A percentile compares a stretch with the other conserved stretches of the same genome.
phyloP scores from a whole-genome alignment of 2,113 vertebrate genomes.

The Muscicapa adusta region DNA sequence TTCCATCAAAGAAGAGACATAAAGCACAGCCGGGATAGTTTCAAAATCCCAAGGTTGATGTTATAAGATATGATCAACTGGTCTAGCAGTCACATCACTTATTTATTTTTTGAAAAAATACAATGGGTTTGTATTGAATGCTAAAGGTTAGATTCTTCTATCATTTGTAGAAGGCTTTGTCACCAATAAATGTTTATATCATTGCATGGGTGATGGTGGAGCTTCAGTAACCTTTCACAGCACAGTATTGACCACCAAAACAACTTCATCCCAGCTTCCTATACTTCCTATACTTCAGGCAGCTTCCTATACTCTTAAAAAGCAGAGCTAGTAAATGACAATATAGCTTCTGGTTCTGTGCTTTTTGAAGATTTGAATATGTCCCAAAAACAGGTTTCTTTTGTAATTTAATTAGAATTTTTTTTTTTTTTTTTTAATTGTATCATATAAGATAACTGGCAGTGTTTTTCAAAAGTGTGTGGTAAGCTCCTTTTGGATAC shows the following conservation, averaged over 20 bases:
- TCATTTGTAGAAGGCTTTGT: not conserved
- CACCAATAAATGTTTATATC: constrained; percentile 3
- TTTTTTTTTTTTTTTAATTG: no score
- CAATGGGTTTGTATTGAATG: not conserved
- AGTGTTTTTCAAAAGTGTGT: not conserved
- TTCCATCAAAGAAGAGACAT: not conserved
- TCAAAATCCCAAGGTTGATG: not conserved
- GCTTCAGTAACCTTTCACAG: not conserved
- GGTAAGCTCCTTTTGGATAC: not conserved
- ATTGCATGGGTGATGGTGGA: not conserved
- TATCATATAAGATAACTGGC: not conserved
- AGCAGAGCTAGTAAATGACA: not conserved
- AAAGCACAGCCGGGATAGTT: not conserved
- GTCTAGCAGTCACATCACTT: not conserved
- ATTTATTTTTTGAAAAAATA: not conserved
- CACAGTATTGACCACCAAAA: not conserved
- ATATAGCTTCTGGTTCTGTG: not conserved
- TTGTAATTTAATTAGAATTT: not conserved
- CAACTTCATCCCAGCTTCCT: not conserved
- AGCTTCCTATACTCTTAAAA: not conserved
- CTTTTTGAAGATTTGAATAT: not conserved
- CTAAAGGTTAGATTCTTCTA: not conserved
- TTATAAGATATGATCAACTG: not conserved
- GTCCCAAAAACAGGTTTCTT: not conserved
- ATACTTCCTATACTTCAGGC: no score